phyloP scores from a whole-genome alignment of 1,140 invertebrate genomes.

The Drosophila yakuba region DNA sequence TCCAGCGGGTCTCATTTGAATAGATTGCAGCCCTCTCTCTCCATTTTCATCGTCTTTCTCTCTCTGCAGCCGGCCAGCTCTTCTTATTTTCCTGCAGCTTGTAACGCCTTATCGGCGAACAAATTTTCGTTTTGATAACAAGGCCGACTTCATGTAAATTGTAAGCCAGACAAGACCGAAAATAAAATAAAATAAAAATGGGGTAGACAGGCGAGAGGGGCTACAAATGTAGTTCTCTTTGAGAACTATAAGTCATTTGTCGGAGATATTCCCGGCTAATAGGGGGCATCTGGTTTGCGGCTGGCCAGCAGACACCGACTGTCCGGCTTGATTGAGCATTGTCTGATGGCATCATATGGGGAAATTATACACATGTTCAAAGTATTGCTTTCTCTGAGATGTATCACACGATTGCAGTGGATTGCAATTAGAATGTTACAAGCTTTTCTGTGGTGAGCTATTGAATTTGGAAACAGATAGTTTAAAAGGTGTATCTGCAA shows the following conservation, averaged over 20 bases:
- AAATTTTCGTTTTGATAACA: constrained; percentile 82
- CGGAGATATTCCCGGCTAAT: constrained; percentile 30
- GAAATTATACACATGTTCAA: constrained; percentile 9
- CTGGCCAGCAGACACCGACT: not conserved
- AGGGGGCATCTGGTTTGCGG: constrained; percentile 30
- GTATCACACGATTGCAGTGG: not conserved
- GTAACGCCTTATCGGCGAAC: constrained; percentile 66
- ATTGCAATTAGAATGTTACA: constrained; percentile 17
- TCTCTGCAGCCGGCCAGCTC: constrained; percentile 17
- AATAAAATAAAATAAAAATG: constrained; percentile 10
- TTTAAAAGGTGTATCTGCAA: not conserved
- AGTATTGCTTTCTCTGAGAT: constrained; percentile 1
- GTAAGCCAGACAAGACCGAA: constrained; percentile 45
- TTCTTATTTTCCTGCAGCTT: constrained; percentile 35
- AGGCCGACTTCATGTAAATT: constrained; percentile 54
- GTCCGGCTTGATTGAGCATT: constrained; percentile 28
- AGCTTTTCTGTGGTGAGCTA: not conserved
- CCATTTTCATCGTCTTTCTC: not conserved
- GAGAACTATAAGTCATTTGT: constrained; percentile 28
- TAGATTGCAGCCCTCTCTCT: constrained; percentile 38
- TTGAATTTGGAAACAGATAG: not conserved
- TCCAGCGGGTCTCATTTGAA: constrained; percentile 70
- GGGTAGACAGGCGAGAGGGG: constrained; percentile 4
- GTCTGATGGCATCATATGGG: not conserved
- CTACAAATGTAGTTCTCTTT: constrained; percentile 29